phyloP scores from a whole-genome alignment of 2,797 vertebrate genomes.

The Gymnothorax reevesii region DNA sequence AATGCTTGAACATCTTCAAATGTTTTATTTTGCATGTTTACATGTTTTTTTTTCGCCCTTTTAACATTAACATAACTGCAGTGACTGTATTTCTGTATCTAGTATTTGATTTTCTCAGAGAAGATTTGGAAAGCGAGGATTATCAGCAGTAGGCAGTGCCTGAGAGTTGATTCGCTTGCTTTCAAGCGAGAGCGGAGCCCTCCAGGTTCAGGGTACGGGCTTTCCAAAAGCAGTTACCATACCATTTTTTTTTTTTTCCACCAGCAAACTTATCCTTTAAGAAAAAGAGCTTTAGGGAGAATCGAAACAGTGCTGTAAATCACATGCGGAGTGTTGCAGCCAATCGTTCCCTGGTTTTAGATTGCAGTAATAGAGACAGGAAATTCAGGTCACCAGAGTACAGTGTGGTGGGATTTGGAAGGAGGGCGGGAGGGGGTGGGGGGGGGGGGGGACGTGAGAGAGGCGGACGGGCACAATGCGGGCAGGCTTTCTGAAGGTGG shows the following conservation, averaged over 20 bases:
- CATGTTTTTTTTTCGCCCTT: neutral
- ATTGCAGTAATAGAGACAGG: slow-evolving; percentile 29
- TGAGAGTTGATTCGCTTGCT: neutral
- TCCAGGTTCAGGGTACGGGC: neutral
- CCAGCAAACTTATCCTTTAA: slow-evolving; percentile 12
- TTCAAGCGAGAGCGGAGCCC: neutral
- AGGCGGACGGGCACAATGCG: slow-evolving; percentile 13
- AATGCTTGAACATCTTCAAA: neutral
- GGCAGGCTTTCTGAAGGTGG: neutral
- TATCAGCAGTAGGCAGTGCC: neutral
- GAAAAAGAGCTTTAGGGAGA: neutral
- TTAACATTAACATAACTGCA: neutral
- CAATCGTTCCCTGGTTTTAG: slow-evolving; percentile 10
- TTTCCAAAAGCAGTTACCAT: neutral
- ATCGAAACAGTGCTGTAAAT: slow-evolving; percentile 24
- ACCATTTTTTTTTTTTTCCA: too few relatives aligned
- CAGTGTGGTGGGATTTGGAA: slow-evolving; percentile 4
- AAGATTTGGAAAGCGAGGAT: neutral
- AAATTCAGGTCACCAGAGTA: slow-evolving; percentile 27
- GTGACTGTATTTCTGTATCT: neutral
- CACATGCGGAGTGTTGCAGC: slow-evolving; percentile 25
- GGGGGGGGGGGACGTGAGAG: neutral
- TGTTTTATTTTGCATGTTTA: neutral
- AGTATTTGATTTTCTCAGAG: neutral
- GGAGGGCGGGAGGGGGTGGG: neutral